Percentiles rank a stretch among this genome's conserved stretches.
Evolutionary conservation across 2,888 invertebrate species (phyloP).

Genomic region (Zonitis immaculata): DNA sequence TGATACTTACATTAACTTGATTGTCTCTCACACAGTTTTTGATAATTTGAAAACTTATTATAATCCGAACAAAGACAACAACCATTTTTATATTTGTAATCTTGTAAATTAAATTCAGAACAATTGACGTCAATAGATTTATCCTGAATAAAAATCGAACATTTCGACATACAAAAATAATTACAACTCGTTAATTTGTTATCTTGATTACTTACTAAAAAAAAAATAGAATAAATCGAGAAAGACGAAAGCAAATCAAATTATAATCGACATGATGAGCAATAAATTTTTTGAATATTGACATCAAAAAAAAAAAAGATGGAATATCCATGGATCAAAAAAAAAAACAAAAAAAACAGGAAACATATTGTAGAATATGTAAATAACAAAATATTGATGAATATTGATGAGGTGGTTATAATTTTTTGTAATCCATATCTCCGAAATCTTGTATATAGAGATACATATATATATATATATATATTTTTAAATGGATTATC

Average conservation of each 20-base stretch:
- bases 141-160: no score
- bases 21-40: no score
- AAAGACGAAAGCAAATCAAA: neutral
- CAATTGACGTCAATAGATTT: no score
- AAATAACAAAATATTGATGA: conserved; percentile 6
- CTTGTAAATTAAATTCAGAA: no score
- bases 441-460: neutral
- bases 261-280: neutral
- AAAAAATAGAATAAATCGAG: no score
- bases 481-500: no score
- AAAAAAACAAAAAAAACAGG: no score
- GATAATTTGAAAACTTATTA: no score
- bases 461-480: no score
- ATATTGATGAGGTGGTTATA: neutral
- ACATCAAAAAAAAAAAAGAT: neutral
- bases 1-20: no score
- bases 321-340: conserved; percentile 3
- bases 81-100: no score
- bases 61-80: no score
- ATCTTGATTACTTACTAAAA: neutral
- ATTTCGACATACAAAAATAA: neutral
- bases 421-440: neutral
- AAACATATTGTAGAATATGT: neutral
- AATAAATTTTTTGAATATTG: neutral
- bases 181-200: neutral